phyloP scores from a whole-genome alignment of 2,113 vertebrate genomes.

The Ophthalmolycus amberensis region DNA sequence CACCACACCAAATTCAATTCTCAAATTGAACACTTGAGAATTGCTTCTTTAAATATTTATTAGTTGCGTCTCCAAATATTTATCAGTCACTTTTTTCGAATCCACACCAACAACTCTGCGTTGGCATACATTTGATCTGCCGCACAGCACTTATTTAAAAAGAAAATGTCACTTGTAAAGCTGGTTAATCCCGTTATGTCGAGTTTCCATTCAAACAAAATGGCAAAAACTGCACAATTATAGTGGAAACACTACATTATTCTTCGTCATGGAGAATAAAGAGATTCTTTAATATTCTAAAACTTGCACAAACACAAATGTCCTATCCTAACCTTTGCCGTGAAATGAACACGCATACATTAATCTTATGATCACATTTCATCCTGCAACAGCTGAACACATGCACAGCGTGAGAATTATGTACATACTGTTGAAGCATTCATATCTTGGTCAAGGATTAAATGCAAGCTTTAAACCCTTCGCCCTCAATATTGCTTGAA shows the following conservation, averaged over 20 bases:
- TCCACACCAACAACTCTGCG: not conserved
- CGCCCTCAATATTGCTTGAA: slow-evolving; percentile 37
- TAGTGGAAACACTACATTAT: not conserved
- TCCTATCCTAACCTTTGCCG: not conserved
- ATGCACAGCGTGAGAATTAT: not conserved
- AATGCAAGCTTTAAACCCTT: slow-evolving; percentile 29
- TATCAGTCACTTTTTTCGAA: not conserved
- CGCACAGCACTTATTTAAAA: no score
- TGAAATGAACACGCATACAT: not conserved
- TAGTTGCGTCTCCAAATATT: not conserved
- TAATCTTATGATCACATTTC: slow-evolving; percentile 1
- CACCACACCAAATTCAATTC: no score
- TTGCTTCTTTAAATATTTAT: not conserved
- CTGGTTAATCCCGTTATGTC: not conserved
- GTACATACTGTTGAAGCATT: not conserved
- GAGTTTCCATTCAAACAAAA: not conserved
- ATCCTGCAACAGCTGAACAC: not conserved
- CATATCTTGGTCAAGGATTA: slow-evolving; percentile 44
- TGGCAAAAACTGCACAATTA: no score
- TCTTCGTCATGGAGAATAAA: not conserved
- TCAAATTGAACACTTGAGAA: no score
- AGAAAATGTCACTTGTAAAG: no score
- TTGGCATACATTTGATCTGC: no score
- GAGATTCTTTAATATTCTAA: not conserved
- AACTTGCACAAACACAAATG: not conserved